These are phyloP conservation scores for Carcina quercana DNA, from an alignment of 2,888 invertebrate species.

Conservation along the genomic window DNA sequence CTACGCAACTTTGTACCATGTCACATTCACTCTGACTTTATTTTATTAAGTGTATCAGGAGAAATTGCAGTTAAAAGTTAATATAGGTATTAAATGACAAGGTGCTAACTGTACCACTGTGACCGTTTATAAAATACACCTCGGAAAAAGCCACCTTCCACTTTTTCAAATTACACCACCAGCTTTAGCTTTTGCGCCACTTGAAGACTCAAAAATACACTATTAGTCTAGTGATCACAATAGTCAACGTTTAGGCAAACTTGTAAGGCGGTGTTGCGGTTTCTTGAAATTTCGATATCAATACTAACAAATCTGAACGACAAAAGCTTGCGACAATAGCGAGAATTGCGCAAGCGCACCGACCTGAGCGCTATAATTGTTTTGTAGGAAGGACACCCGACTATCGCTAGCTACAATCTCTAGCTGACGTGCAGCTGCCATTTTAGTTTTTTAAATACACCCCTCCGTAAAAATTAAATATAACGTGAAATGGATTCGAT, in stretches of 20 bases:
- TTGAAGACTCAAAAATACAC: not conserved
- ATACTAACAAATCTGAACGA: constrained; percentile 32
- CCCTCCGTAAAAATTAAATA: constrained; percentile 29
- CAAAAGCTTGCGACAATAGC: constrained; percentile 41
- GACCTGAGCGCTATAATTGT: constrained; percentile 57
- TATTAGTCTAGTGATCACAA: not conserved
- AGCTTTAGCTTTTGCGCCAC: too few relatives aligned
- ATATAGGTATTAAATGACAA: too few relatives aligned
- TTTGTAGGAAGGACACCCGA: constrained; percentile 62
- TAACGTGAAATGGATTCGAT: constrained; percentile 27
- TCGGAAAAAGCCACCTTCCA: too few relatives aligned
- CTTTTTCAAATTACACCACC: too few relatives aligned
- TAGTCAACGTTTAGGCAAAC: too few relatives aligned
- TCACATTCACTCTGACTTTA: too few relatives aligned
- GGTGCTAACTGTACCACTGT: too few relatives aligned
- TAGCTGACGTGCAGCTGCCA: constrained; percentile 55
- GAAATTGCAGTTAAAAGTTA: too few relatives aligned
- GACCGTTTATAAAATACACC: too few relatives aligned
- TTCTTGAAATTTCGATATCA: constrained; percentile 30
- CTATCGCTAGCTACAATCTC: constrained; percentile 52
- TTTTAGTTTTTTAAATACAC: constrained; percentile 43
- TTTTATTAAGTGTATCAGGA: too few relatives aligned
- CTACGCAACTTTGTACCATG: too few relatives aligned
- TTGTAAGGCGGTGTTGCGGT: constrained; percentile 6
- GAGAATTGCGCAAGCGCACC: constrained; percentile 46